phyloP scores from a whole-genome alignment of 2,113 vertebrate genomes.

The Passer domesticus region DNA sequence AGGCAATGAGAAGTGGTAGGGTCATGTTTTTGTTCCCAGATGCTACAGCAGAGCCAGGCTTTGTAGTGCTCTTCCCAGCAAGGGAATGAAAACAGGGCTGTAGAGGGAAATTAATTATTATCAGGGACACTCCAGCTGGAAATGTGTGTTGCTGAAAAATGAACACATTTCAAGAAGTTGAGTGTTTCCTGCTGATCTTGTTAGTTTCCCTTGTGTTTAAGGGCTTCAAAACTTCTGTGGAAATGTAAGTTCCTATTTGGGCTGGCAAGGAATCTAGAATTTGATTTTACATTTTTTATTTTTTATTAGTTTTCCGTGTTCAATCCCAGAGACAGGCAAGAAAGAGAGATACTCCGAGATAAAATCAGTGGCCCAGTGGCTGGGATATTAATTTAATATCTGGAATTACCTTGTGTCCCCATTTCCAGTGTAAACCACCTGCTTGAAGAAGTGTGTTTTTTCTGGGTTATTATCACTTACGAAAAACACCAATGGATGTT shows the following conservation, averaged over 20 bases:
- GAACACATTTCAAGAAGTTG: conserved; percentile 4
- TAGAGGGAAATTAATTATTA: conserved; percentile 58
- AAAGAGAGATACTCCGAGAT: background rate
- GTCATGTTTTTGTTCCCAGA: conserved; percentile 24
- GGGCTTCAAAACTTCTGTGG: background rate
- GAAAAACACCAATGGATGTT: background rate
- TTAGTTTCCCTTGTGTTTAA: conserved; percentile 2
- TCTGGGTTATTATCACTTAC: background rate
- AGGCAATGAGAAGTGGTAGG: background rate
- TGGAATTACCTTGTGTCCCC: background rate
- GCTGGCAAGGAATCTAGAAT: background rate
- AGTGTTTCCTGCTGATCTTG: conserved; percentile 6
- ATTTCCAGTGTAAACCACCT: background rate
- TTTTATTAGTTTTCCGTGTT: background rate
- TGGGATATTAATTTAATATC: background rate
- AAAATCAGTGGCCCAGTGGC: background rate
- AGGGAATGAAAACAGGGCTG: conserved; percentile 38
- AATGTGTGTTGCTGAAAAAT: conserved; percentile 14
- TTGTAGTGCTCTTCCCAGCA: conserved; percentile 42
- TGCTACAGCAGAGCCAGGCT: background rate
- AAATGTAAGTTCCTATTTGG: background rate
- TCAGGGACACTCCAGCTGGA: conserved; percentile 49
- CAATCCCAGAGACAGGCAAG: background rate
- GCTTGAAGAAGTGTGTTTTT: background rate
- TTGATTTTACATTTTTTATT: background rate